Evolutionary conservation across 2,888 invertebrate species (phyloP), one percentile per base, ranked within the genome.

Genomic region (Thymelicus acteon): DNA sequence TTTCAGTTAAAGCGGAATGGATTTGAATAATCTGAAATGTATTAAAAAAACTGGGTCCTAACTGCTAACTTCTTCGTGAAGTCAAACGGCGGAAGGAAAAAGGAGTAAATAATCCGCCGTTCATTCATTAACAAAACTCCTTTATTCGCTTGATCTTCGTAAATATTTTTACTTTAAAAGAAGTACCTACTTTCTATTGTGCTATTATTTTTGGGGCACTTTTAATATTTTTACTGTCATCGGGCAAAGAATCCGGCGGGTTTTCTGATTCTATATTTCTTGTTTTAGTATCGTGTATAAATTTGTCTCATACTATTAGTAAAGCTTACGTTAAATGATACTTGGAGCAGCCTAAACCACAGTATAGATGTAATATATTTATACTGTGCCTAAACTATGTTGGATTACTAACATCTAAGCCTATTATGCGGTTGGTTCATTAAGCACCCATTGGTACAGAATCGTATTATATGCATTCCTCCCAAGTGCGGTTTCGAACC

Each of bases 101-200:
- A 64, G 8, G 62, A 40, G 63, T 48, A 39, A 64, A 49, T 73
- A 74, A 73, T 72, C 67, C 69, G 60, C 71, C 73, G 73, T 72
- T 75, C 75, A 72, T 75, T 76, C 75, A 76, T 76, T 76, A 74
- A 60, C 64, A 67, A 72, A 72, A 70, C 71, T 73, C 71, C 62
- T 74, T 76, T 75, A 68, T 76, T 72, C 69, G 67, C 72, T 72
- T 75, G 72, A 75, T 73, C 72, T 73, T 44, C n/a, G 44, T 47
- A 62, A 68, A 63, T 39, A 49, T 63, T 57, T 62, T 37, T 37
- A 37, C 13, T 31, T 54, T 12, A 12, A 44, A 44, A 8, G 8
- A 52, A n/a, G 15, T 15, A 19, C n/a, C n/a, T n/a, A n/a, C 49
- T 52, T 52, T 52, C 19, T 19, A 7, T 52, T 52, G 13, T 47